These are phyloP conservation scores for Phengaris arion DNA, from an alignment of 2,888 invertebrate species.

Conservation along the genomic window DNA sequence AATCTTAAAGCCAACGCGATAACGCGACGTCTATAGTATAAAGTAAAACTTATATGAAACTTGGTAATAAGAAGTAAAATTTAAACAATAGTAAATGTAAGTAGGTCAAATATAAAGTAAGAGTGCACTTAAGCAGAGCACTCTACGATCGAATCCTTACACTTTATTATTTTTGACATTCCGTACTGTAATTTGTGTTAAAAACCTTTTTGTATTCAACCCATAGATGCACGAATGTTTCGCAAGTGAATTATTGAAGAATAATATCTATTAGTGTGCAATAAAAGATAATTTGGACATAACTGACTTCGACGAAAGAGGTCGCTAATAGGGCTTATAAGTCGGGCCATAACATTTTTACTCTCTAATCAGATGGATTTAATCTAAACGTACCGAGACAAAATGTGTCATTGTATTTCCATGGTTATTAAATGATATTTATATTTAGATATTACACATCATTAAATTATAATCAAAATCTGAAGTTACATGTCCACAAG, in stretches of 20 bases:
- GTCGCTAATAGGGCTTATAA: no score
- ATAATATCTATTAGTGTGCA: background rate
- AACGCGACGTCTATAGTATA: background rate
- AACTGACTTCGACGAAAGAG: no score
- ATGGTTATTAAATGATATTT: no score
- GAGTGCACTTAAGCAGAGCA: background rate
- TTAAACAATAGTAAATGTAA: background rate
- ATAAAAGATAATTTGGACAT: no score
- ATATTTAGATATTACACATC: no score
- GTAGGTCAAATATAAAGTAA: slow-evolving; percentile 10
- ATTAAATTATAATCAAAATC: no score
- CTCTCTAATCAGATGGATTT: no score
- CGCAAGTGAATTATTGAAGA: background rate
- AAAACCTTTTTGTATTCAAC: background rate
- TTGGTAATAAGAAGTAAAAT: background rate
- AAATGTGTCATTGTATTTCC: no score
- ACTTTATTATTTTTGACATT: slow-evolving; percentile 12
- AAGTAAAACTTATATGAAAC: background rate
- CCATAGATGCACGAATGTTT: background rate
- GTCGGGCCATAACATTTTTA: no score
- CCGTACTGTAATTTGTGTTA: background rate
- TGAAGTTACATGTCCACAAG: no score
- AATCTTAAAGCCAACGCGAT: background rate
- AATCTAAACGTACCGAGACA: no score
- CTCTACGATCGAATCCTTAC: slow-evolving; percentile 20